Evolutionary conservation across 2,113 vertebrate genomes (phyloP).

Genomic region (Baryphthengus martii): DNA sequence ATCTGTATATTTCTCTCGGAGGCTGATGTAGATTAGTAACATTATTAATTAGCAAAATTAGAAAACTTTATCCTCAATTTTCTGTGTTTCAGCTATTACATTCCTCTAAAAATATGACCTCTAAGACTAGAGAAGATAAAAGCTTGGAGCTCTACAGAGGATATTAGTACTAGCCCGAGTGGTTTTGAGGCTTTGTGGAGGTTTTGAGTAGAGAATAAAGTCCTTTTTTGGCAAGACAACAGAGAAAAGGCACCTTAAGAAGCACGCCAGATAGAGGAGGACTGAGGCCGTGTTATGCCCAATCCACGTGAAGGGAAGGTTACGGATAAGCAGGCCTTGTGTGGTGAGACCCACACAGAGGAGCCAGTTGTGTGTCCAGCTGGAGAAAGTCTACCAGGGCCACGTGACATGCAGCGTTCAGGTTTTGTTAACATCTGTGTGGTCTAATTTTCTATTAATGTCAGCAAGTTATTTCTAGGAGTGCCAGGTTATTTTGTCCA

Average conservation of each 20-base stretch:
- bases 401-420: not conserved
- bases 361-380: not conserved
- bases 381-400: not conserved
- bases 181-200: not conserved
- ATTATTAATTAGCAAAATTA: not conserved
- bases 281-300: not conserved
- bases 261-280: not conserved
- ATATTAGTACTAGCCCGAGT: not conserved
- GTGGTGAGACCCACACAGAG: not conserved
- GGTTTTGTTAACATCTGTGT: conserved; percentile 64
- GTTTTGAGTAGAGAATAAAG: not conserved
- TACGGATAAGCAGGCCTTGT: not conserved
- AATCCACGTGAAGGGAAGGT: not conserved
- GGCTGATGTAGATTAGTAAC: not conserved
- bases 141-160: not conserved
- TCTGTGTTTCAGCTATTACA: not conserved
- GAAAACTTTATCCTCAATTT: not conserved
- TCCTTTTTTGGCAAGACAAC: not conserved
- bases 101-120: not conserved
- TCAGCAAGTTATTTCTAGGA: conserved; percentile 73
- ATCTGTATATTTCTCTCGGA: not conserved
- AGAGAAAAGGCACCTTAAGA: not conserved
- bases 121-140: not conserved
- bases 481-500: conserved; percentile 76
- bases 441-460: conserved; percentile 74